These are phyloP conservation scores for Capromys pilorides DNA, from an alignment of 2,797 vertebrate species.

Conservation along the genomic window DNA sequence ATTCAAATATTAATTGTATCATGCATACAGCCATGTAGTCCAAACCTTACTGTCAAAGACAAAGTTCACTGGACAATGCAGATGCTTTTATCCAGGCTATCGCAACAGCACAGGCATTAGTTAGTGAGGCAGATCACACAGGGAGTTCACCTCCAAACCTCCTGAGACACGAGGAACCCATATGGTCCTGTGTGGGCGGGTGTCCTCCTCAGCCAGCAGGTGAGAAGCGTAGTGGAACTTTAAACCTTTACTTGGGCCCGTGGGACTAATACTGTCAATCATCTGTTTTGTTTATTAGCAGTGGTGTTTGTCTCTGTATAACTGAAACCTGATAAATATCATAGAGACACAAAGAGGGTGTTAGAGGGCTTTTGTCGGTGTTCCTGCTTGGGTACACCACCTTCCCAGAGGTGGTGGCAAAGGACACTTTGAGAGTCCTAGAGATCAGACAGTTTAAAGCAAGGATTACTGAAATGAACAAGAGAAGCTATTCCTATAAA, in stretches of 20 bases:
- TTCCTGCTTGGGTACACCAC: not conserved
- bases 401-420: slow-evolving; percentile 35
- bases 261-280: not conserved
- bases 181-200: not conserved
- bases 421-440: not conserved
- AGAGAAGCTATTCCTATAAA: slow-evolving; percentile 7
- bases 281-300: not conserved
- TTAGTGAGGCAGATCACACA: not conserved
- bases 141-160: not conserved
- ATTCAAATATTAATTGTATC: not conserved
- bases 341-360: not conserved
- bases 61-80: not conserved
- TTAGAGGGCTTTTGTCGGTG: not conserved
- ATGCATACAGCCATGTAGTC: not conserved
- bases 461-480: not conserved
- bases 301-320: not conserved
- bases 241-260: not conserved
- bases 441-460: not conserved
- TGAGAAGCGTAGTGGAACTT: not conserved
- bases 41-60: not conserved
- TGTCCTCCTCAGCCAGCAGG: not conserved
- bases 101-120: not conserved
- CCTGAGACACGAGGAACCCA: not conserved
- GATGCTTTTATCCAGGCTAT: not conserved
- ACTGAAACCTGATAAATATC: not conserved